These are phyloP conservation scores for Ictidomys tridecemlineatus DNA, from an alignment of 2,113 vertebrate species.

Conservation along the genomic window DNA sequence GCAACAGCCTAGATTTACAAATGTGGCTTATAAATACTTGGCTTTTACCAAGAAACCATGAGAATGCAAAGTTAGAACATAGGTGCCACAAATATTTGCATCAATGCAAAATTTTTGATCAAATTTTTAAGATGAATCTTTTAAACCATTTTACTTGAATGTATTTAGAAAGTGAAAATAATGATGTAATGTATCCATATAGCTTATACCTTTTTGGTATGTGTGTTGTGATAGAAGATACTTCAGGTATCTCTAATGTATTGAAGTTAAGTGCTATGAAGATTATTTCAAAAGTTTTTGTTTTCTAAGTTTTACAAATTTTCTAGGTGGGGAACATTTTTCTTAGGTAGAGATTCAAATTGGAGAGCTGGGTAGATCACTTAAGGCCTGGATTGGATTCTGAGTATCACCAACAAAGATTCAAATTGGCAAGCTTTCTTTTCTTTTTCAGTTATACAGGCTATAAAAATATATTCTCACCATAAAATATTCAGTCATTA, in stretches of 20 bases:
- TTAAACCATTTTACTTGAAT: background rate
- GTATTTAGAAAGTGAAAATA: background rate
- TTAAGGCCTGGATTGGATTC: background rate
- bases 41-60: background rate
- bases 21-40: background rate
- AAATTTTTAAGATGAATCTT: background rate
- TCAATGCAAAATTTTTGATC: background rate
- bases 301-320: background rate
- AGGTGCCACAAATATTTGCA: background rate
- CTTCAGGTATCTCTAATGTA: background rate
- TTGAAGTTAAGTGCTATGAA: background rate
- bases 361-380: background rate
- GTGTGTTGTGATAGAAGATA: background rate
- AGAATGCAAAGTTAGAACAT: background rate
- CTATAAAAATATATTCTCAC: background rate
- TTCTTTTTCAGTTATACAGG: conserved; percentile 6
- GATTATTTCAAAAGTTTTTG: background rate
- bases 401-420: background rate
- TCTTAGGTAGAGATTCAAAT: background rate
- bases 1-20: background rate
- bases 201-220: background rate
- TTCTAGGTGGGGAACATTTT: background rate
- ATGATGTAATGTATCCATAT: background rate
- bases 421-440: background rate
- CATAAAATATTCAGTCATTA: background rate